Conservation (phyloP, 2,113 vertebrate genomes). For the Sylvia atricapilla region DNA sequence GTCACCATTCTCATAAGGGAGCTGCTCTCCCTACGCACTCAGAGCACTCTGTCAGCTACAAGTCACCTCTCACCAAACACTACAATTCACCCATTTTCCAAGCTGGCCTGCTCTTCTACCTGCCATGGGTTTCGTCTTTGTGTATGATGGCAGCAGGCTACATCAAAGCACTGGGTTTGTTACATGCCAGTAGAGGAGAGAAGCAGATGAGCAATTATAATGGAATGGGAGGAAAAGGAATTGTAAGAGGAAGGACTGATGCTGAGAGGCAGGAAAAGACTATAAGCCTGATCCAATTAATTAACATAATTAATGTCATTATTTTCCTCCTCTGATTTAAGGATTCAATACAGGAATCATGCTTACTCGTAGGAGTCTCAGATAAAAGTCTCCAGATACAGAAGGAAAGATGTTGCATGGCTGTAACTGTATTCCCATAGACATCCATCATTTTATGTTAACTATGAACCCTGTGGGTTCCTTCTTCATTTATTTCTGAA, state of each 20-base stretch:
- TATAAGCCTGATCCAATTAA: constrained; percentile 47
- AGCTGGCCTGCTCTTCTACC: neutral
- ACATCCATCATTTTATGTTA: neutral
- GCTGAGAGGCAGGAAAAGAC: constrained; percentile 57
- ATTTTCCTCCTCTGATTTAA: constrained; percentile 59
- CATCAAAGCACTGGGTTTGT: neutral
- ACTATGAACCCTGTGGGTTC: neutral
- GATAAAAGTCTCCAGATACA: constrained; percentile 39
- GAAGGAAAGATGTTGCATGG: neutral
- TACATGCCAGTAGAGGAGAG: neutral
- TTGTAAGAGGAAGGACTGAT: constrained; percentile 54
- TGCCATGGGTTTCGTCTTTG: neutral
- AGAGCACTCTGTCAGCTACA: neutral
- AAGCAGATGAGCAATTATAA: constrained; percentile 22
- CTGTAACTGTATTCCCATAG: neutral
- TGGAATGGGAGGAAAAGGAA: constrained; percentile 45
- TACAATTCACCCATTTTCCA: neutral
- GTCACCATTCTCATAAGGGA: neutral
- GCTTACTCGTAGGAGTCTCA: neutral
- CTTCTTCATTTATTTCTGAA: neutral
- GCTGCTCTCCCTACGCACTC: neutral
- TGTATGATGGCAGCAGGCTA: neutral
- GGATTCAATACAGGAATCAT: constrained; percentile 49
- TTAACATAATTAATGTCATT: constrained; percentile 60
- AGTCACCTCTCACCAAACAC: neutral